Percentiles rank a stretch among this genome's conserved stretches.
Evolutionary conservation across 2,113 vertebrate genomes (phyloP).

Genomic region (Prionailurus bengalensis): DNA sequence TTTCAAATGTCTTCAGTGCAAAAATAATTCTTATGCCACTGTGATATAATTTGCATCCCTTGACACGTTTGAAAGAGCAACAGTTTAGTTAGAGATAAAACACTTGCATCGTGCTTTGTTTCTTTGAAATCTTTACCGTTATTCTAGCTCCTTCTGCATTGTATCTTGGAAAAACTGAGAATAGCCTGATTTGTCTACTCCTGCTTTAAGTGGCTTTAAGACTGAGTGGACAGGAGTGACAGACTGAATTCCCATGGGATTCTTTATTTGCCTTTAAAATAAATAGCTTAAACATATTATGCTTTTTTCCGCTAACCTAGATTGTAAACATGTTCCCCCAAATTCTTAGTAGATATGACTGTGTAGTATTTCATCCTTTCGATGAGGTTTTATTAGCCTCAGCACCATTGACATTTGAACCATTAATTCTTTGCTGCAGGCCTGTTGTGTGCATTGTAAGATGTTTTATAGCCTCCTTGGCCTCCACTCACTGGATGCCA

Average conservation of each 20-base stretch:
- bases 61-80: neutral
- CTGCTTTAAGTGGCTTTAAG: constrained; percentile 14
- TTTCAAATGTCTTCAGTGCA: neutral
- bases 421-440: neutral
- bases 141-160: neutral
- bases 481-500: neutral
- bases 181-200: neutral
- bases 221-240: neutral
- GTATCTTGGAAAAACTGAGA: neutral
- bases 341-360: neutral
- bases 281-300: neutral
- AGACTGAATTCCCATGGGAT: neutral
- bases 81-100: neutral
- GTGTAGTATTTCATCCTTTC: neutral
- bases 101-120: neutral
- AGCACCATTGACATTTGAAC: neutral
- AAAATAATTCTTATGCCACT: neutral
- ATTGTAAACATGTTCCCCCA: neutral
- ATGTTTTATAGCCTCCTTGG: neutral
- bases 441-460: neutral
- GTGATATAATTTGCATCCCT: neutral
- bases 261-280: constrained; percentile 37
- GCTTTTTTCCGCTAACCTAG: neutral
- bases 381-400: neutral
- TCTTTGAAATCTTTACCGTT: neutral